Evolutionary conservation across 30 jellyfish, hydroid and myxozoan species (phyloP).

Genomic region (Hydractinia symbiolongicarpus): DNA sequence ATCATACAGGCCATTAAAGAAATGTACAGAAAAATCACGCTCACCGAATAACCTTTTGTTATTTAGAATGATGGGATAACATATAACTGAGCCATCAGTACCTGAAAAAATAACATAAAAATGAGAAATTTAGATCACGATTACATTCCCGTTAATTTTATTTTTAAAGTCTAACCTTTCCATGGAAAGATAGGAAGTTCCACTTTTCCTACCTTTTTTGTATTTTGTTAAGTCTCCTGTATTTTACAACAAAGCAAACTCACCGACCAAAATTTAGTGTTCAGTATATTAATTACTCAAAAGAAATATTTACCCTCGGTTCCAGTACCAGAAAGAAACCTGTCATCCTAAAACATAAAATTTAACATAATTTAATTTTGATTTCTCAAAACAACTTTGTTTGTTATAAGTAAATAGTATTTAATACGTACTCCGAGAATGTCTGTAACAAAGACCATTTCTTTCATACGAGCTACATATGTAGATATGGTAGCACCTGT

Average conservation of each 20-base stretch:
- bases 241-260: too few species aligned
- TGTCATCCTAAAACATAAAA: not conserved
- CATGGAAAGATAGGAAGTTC: too few species aligned
- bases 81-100: slow-evolving; percentile 7
- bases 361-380: too few species aligned
- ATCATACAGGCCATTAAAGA: too few species aligned
- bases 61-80: slow-evolving; percentile 3
- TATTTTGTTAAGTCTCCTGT: too few species aligned
- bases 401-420: not conserved
- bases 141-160: too few species aligned
- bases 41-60: not conserved
- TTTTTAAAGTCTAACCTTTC: too few species aligned
- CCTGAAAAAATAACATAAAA: not conserved
- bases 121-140: too few species aligned
- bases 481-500: slow-evolving; percentile 8
- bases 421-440: slow-evolving; percentile 19
- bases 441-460: slow-evolving; percentile 18
- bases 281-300: not conserved
- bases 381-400: too few species aligned
- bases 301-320: not conserved
- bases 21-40: not conserved
- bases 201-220: too few species aligned
- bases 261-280: too few species aligned
- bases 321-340: slow-evolving; percentile 12
- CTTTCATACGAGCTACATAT: slow-evolving; percentile 8